Percentiles rank a stretch among this genome's conserved stretches.
Conservation (phyloP, 2,888 invertebrate species). For the Sminthurinus aureus region DNA sequence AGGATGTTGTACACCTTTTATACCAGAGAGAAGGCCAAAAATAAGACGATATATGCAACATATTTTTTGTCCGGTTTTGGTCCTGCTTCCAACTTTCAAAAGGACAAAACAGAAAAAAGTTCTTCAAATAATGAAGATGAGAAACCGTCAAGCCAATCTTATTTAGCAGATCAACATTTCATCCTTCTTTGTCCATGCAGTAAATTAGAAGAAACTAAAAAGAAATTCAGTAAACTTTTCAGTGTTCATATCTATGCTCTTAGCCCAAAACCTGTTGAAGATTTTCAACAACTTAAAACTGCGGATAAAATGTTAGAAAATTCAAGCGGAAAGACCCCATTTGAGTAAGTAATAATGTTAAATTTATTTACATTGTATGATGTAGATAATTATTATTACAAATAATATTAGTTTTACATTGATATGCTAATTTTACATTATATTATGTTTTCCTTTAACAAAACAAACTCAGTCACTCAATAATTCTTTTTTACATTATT, state of each 20-base stretch:
- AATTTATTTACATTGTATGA: not conserved
- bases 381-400: not conserved
- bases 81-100: not conserved
- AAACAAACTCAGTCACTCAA: not conserved
- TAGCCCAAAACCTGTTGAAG: slow-evolving; percentile 26
- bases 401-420: not conserved
- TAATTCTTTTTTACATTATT: not conserved
- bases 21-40: slow-evolving; percentile 37
- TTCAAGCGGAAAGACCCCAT: not conserved
- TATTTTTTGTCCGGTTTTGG: slow-evolving; percentile 51
- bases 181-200: slow-evolving; percentile 63
- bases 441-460: not conserved
- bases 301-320: not conserved
- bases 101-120: not conserved
- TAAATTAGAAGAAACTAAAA: slow-evolving; percentile 61
- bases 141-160: not conserved
- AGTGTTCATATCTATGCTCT: slow-evolving; percentile 65
- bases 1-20: slow-evolving; percentile 56
- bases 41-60: slow-evolving; percentile 46
- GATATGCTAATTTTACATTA: not conserved
- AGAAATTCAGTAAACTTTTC: slow-evolving; percentile 62
- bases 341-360: not conserved
- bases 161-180: slow-evolving; percentile 13
- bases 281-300: slow-evolving; percentile 8
- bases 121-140: not conserved